A percentile compares a stretch with the other conserved stretches of the same genome.
Conservation (phyloP, 2,113 vertebrate genomes). For the Brienomyrus brachyistius region DNA sequence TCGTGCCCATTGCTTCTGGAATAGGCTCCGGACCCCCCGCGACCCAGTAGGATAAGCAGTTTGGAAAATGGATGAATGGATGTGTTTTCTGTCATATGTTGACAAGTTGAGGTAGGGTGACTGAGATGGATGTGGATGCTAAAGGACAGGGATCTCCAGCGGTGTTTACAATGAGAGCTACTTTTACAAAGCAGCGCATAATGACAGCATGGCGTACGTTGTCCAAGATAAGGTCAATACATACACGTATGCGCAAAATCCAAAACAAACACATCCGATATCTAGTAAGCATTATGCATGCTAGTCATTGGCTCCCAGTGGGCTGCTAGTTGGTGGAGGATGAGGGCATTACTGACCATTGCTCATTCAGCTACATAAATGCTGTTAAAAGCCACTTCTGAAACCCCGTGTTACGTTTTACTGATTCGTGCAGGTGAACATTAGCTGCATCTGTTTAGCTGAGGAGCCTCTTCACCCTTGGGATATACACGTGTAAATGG, state of each 20-base stretch:
- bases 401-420: background rate
- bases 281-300: background rate
- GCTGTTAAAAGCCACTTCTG: background rate
- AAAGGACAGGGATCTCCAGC: background rate
- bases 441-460: background rate
- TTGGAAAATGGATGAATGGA: no score
- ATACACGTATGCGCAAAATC: background rate
- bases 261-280: background rate
- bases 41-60: no score
- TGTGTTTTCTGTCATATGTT: background rate
- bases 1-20: no score
- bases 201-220: background rate
- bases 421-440: background rate
- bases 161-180: background rate
- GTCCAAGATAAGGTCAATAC: no score
- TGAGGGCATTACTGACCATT: background rate
- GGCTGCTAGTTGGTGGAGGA: background rate
- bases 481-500: background rate
- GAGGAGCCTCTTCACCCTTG: background rate
- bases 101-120: background rate
- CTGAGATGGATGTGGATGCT: background rate
- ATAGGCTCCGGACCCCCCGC: no score
- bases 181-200: background rate
- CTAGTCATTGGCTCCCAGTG: background rate
- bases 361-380: background rate